Evolutionary conservation across 2,113 vertebrate genomes (phyloP), one percentile per base, ranked within the genome.

Genomic region (Oryzias javanicus): DNA sequence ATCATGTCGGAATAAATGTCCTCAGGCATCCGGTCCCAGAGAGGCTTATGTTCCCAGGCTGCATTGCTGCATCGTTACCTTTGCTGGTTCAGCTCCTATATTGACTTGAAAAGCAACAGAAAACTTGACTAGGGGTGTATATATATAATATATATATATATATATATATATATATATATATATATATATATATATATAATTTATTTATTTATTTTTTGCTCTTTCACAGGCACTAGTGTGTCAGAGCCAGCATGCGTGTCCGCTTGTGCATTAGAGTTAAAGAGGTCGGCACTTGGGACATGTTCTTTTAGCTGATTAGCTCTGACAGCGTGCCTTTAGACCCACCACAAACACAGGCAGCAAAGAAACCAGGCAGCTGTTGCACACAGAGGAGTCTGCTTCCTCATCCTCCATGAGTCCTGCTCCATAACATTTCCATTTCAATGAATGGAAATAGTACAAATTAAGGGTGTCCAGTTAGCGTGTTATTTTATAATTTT

Each of bases 261-360:
- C 42, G 72, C 17, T 7, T 46, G 18, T 3, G 17, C 17, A 58
- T 49, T 25, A 4, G 46, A 14, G 45, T 49, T 58, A 27, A 60
- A 51, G 80, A 74, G 69, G 71, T 14, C 64, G 76, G 76, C 78
- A 74, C 76, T 78, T 76, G 84, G 83, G 82, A 88, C 74, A 70
- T 74, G 86, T 87, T 86, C 81, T 91, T 89, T 87, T 83, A 89
- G 88, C 82, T 84, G 86, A 92, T 91, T 87, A 79, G 74, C 77
- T 90, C 42, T 88, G 90, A 91, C 90, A 89, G 86, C 76, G 84
- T 85, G 82, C 82, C 80, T 86, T 85, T 79, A 87, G 83, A 83
- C 76, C 81, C 60, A 84, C 87, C 82, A 61, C 87, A 85, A 67
- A 71, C 60, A 83, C 79, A 70, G 72, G 81, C 73, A 83, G 57